Conservation (phyloP, 2,797 vertebrate species). For the Anableps anableps region DNA sequence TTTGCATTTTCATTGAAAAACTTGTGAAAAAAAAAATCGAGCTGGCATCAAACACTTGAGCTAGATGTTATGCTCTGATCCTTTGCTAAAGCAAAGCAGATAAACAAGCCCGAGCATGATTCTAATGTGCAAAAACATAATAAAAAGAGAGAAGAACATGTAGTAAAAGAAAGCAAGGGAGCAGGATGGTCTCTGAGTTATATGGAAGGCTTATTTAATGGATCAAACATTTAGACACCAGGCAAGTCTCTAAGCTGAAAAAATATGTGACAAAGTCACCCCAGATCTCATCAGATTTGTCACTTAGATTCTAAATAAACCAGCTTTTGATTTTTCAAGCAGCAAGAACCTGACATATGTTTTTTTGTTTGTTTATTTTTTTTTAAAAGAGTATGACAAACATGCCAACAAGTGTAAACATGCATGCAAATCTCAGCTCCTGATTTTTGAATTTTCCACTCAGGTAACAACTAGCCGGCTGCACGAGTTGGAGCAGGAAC, state of each 20-base stretch:
- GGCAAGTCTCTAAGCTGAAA: too few species aligned
- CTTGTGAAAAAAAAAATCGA: background rate
- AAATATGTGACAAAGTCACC: background rate
- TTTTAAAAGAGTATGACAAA: background rate
- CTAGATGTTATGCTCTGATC: background rate
- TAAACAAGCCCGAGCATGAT: background rate
- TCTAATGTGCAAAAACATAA: background rate
- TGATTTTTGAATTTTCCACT: background rate
- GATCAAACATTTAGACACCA: background rate
- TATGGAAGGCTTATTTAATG: too few species aligned
- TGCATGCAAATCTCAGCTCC: background rate
- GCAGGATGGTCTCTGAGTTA: too few species aligned
- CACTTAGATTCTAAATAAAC: background rate
- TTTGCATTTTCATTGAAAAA: background rate
- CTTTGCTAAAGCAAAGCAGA: background rate
- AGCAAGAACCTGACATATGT: background rate
- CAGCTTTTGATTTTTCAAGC: background rate
- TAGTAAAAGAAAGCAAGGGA: background rate
- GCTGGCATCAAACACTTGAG: background rate
- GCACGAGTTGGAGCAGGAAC: conserved; percentile 92
- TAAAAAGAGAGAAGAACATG: background rate
- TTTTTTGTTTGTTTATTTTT: background rate
- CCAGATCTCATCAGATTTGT: background rate
- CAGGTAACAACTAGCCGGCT: conserved; percentile 88
- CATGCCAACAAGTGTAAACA: background rate